These are phyloP conservation scores for Ailurus styani DNA, from an alignment of 2,113 vertebrate genomes.

Conservation along the genomic window DNA sequence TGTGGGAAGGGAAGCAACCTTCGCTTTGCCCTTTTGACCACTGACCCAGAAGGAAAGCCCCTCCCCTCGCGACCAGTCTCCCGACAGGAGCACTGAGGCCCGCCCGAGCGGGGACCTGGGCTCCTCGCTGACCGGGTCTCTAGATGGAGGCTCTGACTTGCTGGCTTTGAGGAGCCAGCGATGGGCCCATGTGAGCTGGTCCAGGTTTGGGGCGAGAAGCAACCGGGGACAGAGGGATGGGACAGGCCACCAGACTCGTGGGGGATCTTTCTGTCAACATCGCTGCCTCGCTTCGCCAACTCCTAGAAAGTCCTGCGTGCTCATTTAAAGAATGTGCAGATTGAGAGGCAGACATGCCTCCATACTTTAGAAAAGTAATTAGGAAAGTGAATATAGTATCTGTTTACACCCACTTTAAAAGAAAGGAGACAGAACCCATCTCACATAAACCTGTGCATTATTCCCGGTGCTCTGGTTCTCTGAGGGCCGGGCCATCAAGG, in stretches of 20 bases:
- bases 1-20: rapidly evolving
- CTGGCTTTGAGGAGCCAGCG: background rate
- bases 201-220: background rate
- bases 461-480: background rate
- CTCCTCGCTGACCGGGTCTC: background rate
- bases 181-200: background rate
- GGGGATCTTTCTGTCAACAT: background rate
- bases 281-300: background rate
- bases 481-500: background rate
- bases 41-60: background rate
- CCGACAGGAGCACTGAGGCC: background rate
- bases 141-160: background rate
- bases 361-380: slow-evolving; percentile 47
- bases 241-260: rapidly evolving
- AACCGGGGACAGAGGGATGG: rapidly evolving
- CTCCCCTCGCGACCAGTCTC: no score
- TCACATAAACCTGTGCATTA: background rate
- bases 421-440: slow-evolving; percentile 56
- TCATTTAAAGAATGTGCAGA: background rate
- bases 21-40: background rate
- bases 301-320: background rate
- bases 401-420: slow-evolving; percentile 51
- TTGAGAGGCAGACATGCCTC: background rate
- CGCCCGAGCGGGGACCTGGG: background rate
- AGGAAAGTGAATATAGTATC: background rate